Conservation (phyloP, 2,797 vertebrate species). For the Pelobates cultripes region DNA sequence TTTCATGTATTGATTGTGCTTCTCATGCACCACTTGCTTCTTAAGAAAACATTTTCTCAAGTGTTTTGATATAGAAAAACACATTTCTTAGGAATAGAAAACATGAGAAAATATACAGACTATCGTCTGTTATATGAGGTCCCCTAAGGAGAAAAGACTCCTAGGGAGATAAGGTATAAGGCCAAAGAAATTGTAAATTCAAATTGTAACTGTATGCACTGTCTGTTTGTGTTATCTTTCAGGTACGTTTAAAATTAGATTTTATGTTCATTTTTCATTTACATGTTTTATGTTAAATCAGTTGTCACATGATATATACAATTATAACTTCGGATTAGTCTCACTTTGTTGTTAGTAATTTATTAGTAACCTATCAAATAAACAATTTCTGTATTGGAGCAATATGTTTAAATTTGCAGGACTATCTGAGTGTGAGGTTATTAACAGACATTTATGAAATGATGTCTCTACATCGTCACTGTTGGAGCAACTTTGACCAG, state of each 20-base stretch:
- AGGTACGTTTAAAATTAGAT: background rate
- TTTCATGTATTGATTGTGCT: constrained; percentile 41
- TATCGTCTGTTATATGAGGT: constrained; percentile 5
- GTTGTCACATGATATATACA: background rate
- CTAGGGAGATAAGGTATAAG: background rate
- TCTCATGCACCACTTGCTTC: background rate
- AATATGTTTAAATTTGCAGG: too few relatives aligned
- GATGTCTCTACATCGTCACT: too few relatives aligned
- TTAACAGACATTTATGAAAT: too few relatives aligned
- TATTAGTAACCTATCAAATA: background rate
- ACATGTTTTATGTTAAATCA: background rate
- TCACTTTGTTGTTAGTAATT: background rate
- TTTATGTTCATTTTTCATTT: background rate
- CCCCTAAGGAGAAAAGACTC: constrained; percentile 13
- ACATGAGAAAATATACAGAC: constrained; percentile 28
- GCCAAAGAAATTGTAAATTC: constrained; percentile 10
- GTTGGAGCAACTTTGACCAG: too few relatives aligned
- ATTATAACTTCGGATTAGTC: background rate
- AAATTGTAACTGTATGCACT: constrained; percentile 3
- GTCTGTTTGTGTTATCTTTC: background rate
- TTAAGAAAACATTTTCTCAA: constrained; percentile 33
- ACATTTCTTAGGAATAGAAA: background rate
- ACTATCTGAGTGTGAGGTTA: too few relatives aligned
- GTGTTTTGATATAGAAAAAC: constrained; percentile 30
- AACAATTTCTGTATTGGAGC: background rate